Base-by-base conservation (phyloP, 2,797 vertebrate species). In the Poecile montanus region DNA sequence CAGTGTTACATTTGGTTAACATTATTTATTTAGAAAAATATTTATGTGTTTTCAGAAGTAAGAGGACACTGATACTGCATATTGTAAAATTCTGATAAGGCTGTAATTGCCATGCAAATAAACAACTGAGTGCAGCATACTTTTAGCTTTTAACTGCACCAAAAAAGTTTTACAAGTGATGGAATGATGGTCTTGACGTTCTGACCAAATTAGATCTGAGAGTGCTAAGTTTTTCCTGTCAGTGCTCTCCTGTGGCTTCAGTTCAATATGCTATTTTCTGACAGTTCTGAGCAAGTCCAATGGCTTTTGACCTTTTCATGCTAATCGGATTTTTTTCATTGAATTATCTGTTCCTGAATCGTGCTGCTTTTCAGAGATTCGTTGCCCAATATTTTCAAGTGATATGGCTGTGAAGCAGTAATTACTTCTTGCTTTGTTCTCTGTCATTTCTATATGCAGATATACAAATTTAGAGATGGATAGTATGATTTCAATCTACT, bases 211-310 rank as follows among this genome's bases (percentile, higher is more conserved):
- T 66, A 70, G 44, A 82, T 44, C 29, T 71, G 45, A 74, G 73
- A 57, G 30, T 1, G 2, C 72, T 27, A 50, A 47, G 48, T 80
- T 94, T 88, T 85, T 40, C 36, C 56, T 79, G 74, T 81, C 51
- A 57, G 51, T 66, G 57, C 20, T 96, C 60, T 91, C 89, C 70
- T 44, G 79, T 78, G 67, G 63, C 21, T 93, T 83, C 53, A 47
- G 45, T 79, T 93, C 94, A 81, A 81, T 95, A 86, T 73, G 67
- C 63, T 60, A 32, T 96, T 95, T 95, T 91, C 76, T 92, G 91
- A 81, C 66, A 78, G 63, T 29, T 88, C 60, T 45, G 54, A 82
- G 27, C 30, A 80, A 92, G 40, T 88, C 30, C 78, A 80, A 44
- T 65, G 68, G 57, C 87, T 93, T 93, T 81, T 91, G 93, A 95